Evolutionary conservation across 2,113 vertebrate species (phyloP), one percentile per base, ranked within the genome.

Genomic region (Tragelaphus buxtoni): DNA sequence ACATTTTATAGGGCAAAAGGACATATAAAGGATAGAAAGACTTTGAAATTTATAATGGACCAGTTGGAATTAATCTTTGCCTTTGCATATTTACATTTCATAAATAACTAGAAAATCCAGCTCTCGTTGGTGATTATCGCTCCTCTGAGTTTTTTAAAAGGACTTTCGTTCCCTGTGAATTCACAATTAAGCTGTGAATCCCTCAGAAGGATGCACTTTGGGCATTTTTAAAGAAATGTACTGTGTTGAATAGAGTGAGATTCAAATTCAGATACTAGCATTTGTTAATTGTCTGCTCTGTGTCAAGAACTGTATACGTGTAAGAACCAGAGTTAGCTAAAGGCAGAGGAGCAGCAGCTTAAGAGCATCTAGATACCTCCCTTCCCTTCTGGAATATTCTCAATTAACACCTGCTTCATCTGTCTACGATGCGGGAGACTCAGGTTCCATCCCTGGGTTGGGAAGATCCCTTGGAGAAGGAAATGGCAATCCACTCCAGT

Each of bases 11-110:
- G 61, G 63, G 80, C 49, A 90, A 86, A 96, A 76, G 89, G 35
- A 88, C 55, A 81, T 81, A 86, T 69, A 88, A 95, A 94, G 53
- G n/a, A 82, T 55, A 96, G 74, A 81, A 94, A 93, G 88, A 63
- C 51, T 92, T 82, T 88, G 49, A 88, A 88, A 96, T 95, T 81
- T 96, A 94, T 63, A 96, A 84, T 35, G 22, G 90, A 79, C 69
- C 39, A 72, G 96, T 53, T 94, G 55, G 81, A 97, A 91, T 92
- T 90, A 61, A 69, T 72, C 61, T 95, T 92, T 97, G 91, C 55
- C 58, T 93, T 96, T 96, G n/a, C 35, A n/a, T 92, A 95, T 85
- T 96, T 95, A 92, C 90, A 74, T 96, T 95, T 95, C 90, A 95
- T 94, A 92, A 96, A 94, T 95, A 97, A 96, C 69, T 95, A 81